These are phyloP conservation scores for Pterostichus niger DNA, from an alignment of 2,888 invertebrate genomes.

Conservation along the genomic window DNA sequence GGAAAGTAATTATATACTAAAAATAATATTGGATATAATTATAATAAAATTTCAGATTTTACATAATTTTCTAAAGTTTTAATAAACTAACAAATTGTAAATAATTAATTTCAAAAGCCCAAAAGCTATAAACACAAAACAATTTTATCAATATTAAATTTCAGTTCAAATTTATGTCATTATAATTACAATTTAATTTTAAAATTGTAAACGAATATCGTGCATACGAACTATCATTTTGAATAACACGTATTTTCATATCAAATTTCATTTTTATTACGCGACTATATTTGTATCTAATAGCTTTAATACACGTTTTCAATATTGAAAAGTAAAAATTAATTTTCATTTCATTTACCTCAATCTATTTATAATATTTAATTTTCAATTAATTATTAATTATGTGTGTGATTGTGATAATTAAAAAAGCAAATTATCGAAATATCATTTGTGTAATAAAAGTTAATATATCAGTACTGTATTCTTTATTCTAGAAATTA, in stretches of 20 bases:
- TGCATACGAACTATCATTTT: slow-evolving; percentile 16
- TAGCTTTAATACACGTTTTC: slow-evolving; percentile 8
- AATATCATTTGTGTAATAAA: too few relatives aligned
- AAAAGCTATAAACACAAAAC: slow-evolving; percentile 32
- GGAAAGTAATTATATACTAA: too few relatives aligned
- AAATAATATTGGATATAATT: too few relatives aligned
- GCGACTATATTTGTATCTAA: slow-evolving; percentile 29
- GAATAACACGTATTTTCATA: slow-evolving; percentile 50
- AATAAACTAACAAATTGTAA: slow-evolving; percentile 53
- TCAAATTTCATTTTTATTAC: slow-evolving; percentile 50
- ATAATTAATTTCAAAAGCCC: slow-evolving; percentile 52
- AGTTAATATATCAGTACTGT: too few relatives aligned
- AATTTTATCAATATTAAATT: slow-evolving; percentile 53
- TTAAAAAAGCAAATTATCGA: too few relatives aligned
- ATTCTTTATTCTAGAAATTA: too few relatives aligned
- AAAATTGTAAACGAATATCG: slow-evolving; percentile 43
- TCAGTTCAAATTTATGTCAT: slow-evolving; percentile 52
- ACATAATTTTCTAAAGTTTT: slow-evolving; percentile 21
- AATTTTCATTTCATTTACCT: slow-evolving; percentile 26
- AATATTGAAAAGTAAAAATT: background rate
- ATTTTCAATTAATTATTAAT: background rate
- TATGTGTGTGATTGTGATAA: too few relatives aligned
- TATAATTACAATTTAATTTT: slow-evolving; percentile 54
- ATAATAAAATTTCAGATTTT: too few relatives aligned
- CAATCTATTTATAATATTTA: slow-evolving; percentile 33